These are phyloP conservation scores for Leptopilina clavipes DNA, from an alignment of 1,140 invertebrate genomes.

Conservation along the genomic window DNA sequence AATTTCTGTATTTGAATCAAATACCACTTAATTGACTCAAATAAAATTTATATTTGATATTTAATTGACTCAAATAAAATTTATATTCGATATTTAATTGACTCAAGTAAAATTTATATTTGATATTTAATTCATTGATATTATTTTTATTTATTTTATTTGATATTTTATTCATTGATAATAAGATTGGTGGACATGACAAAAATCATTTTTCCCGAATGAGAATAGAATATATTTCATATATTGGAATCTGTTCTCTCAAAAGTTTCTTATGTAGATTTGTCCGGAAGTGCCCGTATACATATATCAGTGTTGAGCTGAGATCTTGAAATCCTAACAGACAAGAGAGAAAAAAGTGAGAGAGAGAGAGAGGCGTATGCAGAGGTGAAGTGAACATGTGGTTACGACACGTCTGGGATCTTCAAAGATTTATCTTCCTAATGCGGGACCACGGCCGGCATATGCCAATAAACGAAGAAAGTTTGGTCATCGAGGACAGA, in stretches of 20 bases:
- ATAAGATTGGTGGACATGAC: neutral
- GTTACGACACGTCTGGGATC: constrained; percentile 40
- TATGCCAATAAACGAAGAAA: constrained; percentile 57
- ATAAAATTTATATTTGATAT: too few species aligned
- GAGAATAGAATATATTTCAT: neutral
- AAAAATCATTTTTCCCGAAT: neutral
- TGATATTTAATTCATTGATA: too few species aligned
- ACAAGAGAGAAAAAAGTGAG: neutral
- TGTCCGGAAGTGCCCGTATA: neutral
- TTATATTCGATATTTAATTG: too few species aligned
- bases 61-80: too few species aligned
- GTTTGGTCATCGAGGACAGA: constrained; percentile 55
- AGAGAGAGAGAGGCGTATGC: neutral
- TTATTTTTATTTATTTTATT: too few species aligned
- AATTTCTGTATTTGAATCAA: too few species aligned
- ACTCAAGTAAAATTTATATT: too few species aligned
- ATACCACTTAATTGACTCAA: too few species aligned
- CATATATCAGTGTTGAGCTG: neutral
- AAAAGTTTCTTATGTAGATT: neutral
- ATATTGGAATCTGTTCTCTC: neutral
- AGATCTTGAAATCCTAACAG: constrained; percentile 27
- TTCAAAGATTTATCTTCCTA: constrained; percentile 38
- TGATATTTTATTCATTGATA: too few species aligned
- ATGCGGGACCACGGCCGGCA: constrained; percentile 39
- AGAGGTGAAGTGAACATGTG: constrained; percentile 14